phyloP scores from a whole-genome alignment of 2,113 vertebrate species.

The Orycteropus afer region DNA sequence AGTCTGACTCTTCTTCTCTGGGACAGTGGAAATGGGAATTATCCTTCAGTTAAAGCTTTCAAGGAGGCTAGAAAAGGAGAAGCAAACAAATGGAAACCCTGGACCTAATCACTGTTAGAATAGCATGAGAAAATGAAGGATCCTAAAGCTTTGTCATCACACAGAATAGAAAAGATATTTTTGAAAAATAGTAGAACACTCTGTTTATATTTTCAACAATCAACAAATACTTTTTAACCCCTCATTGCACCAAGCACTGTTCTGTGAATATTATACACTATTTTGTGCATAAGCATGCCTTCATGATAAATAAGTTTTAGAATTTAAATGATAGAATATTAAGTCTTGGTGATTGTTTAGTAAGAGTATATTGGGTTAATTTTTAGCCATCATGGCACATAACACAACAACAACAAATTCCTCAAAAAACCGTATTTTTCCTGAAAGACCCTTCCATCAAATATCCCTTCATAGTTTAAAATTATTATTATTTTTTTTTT shows the following conservation, averaged over 20 bases:
- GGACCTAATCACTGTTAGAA: rapidly evolving
- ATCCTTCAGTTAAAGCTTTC: not conserved
- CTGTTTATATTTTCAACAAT: not conserved
- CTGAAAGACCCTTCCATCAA: not conserved
- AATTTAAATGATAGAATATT: not conserved
- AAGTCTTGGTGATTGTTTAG: not conserved
- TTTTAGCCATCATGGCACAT: not conserved
- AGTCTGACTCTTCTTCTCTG: not conserved
- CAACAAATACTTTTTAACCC: not conserved
- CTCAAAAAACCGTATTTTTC: not conserved
- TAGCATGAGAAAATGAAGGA: not conserved
- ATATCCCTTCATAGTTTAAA: not conserved
- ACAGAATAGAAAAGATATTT: not conserved
- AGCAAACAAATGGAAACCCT: not conserved
- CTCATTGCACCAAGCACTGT: not conserved
- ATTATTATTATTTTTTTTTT: no score
- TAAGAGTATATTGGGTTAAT: not conserved
- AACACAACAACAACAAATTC: no score
- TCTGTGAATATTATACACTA: not conserved
- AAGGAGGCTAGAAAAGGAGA: not conserved
- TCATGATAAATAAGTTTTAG: not conserved
- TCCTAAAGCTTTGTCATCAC: not conserved
- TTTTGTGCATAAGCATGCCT: not conserved
- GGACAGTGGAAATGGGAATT: not conserved
- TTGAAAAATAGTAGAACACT: not conserved